Evolutionary conservation across 2,888 invertebrate species (phyloP), one percentile per base, ranked within the genome.

Genomic region (Chymomyza fuscimana): DNA sequence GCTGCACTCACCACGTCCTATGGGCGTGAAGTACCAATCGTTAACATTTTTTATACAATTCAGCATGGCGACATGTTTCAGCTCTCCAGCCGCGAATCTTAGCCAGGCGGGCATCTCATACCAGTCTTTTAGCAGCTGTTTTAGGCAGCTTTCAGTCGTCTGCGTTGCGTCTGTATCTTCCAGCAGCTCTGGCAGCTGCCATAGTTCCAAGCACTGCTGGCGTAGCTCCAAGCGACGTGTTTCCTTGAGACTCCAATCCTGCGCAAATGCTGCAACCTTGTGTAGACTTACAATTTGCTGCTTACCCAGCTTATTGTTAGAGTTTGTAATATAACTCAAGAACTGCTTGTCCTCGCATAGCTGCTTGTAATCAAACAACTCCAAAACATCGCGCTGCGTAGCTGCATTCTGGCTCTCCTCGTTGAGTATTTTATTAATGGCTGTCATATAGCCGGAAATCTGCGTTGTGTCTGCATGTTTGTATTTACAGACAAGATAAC

Each of bases 401-500:
- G 67, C 60, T 19, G 40, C 16, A 2, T 90, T 89, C 7, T 92
- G 87, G 5, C 63, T 51, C 36, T 72, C 61, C 51, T 83, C 76
- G 54, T 78, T 77, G 0, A 90, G 68, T 52, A 86, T 70, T 0
- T 72, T 65, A 89, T 98, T 98, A 10, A 97, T 93, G 0, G 93
- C 91, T 77, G 93, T 94, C 65, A 99, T 92, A 91, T 97, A 96
- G 15, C 94, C 92, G 69, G 94, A 93, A 0, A 96, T 93, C 1
- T 93, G 92, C 12, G 94, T 93, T 0, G 94, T 94, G 29, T 95
- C 93, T 0, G 92, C 79, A 78, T 94, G 93, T 88, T 96, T 95
- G 92, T 95, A 94, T 88, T 95, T 95, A 90, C 98, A 98, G 74
- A 99, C 94, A 51, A 99, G 94, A 91, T 99, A 99, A 90, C 99